Base-by-base conservation (phyloP, 2,888 invertebrate species). In the Plebejus argus region DNA sequence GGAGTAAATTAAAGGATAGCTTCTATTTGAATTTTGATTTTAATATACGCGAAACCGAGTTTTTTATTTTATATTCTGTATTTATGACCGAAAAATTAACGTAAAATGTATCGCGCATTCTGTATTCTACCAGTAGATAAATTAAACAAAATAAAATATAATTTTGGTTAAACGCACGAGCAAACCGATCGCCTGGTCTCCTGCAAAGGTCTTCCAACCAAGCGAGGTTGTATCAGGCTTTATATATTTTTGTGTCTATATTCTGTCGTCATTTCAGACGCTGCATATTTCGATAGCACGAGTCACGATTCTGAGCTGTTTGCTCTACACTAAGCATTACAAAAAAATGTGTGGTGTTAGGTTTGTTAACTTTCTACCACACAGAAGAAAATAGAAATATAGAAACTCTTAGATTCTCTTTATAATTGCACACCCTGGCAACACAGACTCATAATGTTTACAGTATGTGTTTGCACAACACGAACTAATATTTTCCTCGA, bases 401-500 rank as follows among this genome's bases (percentile, higher is more conserved):
- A 28, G 5, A 66, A 3, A 66, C 23, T 66, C 15, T 5, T 28
- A 0, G 5, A 33, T 61, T 61, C 23, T 10, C 28, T 6, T 28
- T 28, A 66, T 33, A 1, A 66, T 12, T 23, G 12, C 6, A 33
- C 66, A 33, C 66, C 66, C 66, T 66, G 49, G 74, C 74, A 74
- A 74, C 74, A 49, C 53, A 20, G 45, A 15, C 72, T 49, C 71
- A 23, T 39, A n/a, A 49, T 74, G 74, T 74, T 74, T 49, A 53
- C 53, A 20, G 23, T 18, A 53, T 23, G 28, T 74, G 12, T 74
- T 49, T 23, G 28, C 23, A 18, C 49, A 39, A 49, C 49, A 74
- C 15, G 23, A 74, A 74, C 74, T 74, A 74, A 49, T 74, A 74
- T 74, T 74, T 74, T 49, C 53, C 74, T 15, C 15, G 49, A 49